Conservation (phyloP, 92 coral and sea anemone genomes). For the Muricea muricata region DNA sequence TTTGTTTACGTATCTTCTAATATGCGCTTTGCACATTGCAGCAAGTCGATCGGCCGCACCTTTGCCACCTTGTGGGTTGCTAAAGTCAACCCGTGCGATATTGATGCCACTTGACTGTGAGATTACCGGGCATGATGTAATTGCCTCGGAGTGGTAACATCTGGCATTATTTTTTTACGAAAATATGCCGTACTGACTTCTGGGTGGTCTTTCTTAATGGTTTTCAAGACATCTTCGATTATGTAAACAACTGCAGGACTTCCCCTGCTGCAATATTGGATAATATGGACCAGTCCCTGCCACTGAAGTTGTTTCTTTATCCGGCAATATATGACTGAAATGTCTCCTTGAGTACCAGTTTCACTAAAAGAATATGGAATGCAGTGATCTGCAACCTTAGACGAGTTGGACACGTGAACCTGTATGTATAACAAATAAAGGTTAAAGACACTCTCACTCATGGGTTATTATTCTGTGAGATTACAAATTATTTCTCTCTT, state of each 20-base stretch:
- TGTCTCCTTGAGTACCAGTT: neutral
- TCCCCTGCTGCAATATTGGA: neutral
- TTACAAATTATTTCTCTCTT: too few species aligned
- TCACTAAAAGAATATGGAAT: neutral
- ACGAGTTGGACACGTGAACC: neutral
- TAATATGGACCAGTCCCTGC: neutral
- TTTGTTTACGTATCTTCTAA: too few species aligned
- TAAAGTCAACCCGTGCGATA: neutral
- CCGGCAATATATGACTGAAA: neutral
- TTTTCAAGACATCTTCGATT: neutral
- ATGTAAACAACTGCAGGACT: neutral
- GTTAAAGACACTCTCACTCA: too few species aligned
- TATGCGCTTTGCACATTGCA: too few species aligned
- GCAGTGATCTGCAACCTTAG: neutral
- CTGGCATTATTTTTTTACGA: neutral
- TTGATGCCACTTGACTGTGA: neutral
- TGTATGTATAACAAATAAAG: too few species aligned
- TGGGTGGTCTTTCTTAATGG: neutral
- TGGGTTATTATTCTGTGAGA: too few species aligned
- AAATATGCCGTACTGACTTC: neutral
- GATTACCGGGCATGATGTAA: neutral
- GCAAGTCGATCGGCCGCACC: neutral
- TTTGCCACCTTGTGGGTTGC: neutral
- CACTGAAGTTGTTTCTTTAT: neutral
- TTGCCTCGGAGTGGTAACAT: neutral